A percentile compares a stretch with the other conserved stretches of the same genome.
phyloP scores from a whole-genome alignment of 2,888 invertebrate species.

The Tromatobia lineatoria region DNA sequence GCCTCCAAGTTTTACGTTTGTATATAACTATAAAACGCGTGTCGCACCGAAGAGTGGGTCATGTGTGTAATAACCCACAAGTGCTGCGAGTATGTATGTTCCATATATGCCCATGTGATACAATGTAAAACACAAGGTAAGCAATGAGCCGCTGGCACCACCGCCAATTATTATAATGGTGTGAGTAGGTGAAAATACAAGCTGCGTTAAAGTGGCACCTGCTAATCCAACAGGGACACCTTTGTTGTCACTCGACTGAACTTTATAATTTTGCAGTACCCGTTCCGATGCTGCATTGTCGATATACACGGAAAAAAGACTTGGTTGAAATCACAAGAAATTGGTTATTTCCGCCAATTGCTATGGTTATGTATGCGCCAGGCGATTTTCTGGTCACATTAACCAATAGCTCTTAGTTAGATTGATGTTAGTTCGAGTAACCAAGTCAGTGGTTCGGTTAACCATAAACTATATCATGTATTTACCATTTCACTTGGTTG shows the following conservation, averaged over 20 bases:
- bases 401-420: too few species aligned
- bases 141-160: constrained; percentile 6
- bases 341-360: too few species aligned
- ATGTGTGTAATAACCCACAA: constrained; percentile 1
- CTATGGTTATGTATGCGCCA: too few species aligned
- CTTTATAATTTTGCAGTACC: not conserved
- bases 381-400: too few species aligned
- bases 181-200: not conserved
- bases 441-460: too few species aligned
- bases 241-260: not conserved
- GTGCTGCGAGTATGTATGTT: not conserved
- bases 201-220: not conserved
- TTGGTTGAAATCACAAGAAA: too few species aligned
- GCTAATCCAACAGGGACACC: not conserved
- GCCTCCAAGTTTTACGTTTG: constrained; percentile 12
- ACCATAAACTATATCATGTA: too few species aligned
- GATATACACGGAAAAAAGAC: too few species aligned
- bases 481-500: too few species aligned
- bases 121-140: constrained; percentile 4
- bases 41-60: constrained; percentile 6
- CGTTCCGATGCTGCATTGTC: too few species aligned
- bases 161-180: not conserved
- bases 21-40: not conserved
- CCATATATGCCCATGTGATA: not conserved
- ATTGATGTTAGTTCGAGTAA: too few species aligned